A percentile compares a stretch with the other conserved stretches of the same genome.
Conservation (phyloP, 2,113 vertebrate species). For the Indicator maculatus region DNA sequence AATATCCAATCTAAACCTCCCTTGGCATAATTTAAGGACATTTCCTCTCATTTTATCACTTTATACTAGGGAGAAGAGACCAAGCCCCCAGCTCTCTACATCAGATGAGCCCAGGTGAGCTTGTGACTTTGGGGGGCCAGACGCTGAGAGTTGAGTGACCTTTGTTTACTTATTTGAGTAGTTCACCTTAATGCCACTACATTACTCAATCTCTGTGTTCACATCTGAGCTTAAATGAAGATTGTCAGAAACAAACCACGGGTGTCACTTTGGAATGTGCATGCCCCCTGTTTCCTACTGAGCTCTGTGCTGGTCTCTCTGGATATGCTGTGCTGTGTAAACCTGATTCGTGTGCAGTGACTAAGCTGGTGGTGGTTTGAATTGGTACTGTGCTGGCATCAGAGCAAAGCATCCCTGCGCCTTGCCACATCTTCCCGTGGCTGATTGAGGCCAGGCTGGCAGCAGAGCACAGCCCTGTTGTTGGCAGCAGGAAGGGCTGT, state of each 20-base stretch:
- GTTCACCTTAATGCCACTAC: neutral
- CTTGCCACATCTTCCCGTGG: neutral
- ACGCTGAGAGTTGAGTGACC: fast-evolving
- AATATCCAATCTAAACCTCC: too few relatives aligned
- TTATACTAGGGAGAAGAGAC: too few relatives aligned
- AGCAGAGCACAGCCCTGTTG: neutral
- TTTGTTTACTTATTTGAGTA: neutral
- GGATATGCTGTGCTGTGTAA: neutral
- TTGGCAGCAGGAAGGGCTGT: neutral
- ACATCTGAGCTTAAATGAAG: neutral
- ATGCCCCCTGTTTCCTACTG: neutral
- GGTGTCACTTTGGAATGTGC: neutral
- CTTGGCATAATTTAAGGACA: too few relatives aligned
- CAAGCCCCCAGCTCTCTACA: too few relatives aligned
- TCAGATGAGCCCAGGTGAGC: neutral
- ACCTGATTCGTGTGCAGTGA: neutral
- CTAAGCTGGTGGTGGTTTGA: neutral
- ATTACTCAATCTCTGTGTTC: neutral
- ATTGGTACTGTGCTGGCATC: neutral
- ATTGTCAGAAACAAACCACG: neutral
- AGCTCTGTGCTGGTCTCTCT: neutral
- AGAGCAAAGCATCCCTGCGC: neutral
- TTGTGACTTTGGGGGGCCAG: neutral
- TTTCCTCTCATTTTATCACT: too few relatives aligned
- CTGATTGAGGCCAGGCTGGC: neutral